Base-by-base conservation (phyloP, 2,797 vertebrate species). In the Holocentrus rufus region DNA sequence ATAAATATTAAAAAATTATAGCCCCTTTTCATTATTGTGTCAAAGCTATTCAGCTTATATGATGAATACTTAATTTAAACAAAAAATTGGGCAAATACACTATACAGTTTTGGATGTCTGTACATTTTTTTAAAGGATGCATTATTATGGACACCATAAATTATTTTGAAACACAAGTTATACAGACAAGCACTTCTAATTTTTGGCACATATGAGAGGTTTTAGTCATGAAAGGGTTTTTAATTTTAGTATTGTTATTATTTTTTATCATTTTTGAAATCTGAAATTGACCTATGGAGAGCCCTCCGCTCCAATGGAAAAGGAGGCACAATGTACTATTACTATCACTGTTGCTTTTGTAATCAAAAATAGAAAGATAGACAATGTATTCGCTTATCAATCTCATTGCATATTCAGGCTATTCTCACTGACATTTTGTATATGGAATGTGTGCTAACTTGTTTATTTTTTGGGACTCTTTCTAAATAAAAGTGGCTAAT, bases 381-480 rank as follows among this genome's bases (percentile, higher is more conserved):
- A 82, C 76, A 44, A 44, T 44, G 73, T 91, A 82, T 86, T 89
- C 80, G 88, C 84, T 90, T 90, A 79, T 88, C 83, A 85, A 20
- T 87, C 85, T 74, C 85, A 91, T 92, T 22, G 72, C 90, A 88
- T 91, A 88, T 91, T 84, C 90, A 88, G 86, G 87, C 89, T 91
- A 79, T 87, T 92, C 86, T 91, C 91, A 92, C 87, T 90, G 88
- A 92, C 92, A 92, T 94, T 95, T 94, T 95, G 87, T 93, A 94
- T 92, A 88, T 93, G 92, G 91, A 94, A 94, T 93, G 92, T 95
- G 93, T 95, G 92, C 92, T 90, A 92, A 94, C 92, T 92, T 93
- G 90, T 92, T 93, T 94, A 94, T 93, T 94, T 94, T 94, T 94
- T 90, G 92, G 92, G 91, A 93, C 84, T 91, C 90, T 95, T 95